Conservation (phyloP, 2,797 vertebrate genomes). For the Mormyrops attenuatus region DNA sequence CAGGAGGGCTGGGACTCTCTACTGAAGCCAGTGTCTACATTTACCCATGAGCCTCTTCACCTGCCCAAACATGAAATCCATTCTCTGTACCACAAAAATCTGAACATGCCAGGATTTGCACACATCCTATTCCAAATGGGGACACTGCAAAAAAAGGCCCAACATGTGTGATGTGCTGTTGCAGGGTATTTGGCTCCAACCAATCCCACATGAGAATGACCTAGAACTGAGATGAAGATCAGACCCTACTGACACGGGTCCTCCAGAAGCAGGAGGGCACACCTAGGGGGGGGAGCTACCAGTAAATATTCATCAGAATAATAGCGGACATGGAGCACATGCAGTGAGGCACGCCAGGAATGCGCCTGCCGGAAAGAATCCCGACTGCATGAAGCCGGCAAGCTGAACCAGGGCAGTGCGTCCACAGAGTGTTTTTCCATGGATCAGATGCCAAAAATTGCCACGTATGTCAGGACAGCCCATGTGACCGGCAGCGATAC, state of each 20-base stretch:
- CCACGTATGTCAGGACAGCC: background rate
- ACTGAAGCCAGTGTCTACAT: background rate
- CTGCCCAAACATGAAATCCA: background rate
- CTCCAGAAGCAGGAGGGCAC: background rate
- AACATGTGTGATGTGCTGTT: background rate
- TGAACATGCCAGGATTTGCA: background rate
- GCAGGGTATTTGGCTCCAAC: background rate
- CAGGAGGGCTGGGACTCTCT: background rate
- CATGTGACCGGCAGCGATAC: background rate
- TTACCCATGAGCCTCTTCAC: background rate
- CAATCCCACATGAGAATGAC: background rate
- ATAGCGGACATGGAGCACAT: background rate
- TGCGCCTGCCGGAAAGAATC: conserved; percentile 15
- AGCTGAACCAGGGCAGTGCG: background rate
- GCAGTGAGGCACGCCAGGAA: background rate
- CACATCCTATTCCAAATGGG: background rate
- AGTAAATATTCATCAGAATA: background rate
- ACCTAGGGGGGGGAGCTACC: background rate
- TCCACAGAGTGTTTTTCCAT: background rate
- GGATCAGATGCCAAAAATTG: background rate
- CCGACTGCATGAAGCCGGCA: background rate
- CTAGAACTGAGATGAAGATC: background rate
- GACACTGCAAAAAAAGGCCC: background rate
- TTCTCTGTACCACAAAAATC: background rate
- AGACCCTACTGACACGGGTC: background rate